Conservation (phyloP, 2,888 invertebrate genomes). For the Ischnus inquisitorius region DNA sequence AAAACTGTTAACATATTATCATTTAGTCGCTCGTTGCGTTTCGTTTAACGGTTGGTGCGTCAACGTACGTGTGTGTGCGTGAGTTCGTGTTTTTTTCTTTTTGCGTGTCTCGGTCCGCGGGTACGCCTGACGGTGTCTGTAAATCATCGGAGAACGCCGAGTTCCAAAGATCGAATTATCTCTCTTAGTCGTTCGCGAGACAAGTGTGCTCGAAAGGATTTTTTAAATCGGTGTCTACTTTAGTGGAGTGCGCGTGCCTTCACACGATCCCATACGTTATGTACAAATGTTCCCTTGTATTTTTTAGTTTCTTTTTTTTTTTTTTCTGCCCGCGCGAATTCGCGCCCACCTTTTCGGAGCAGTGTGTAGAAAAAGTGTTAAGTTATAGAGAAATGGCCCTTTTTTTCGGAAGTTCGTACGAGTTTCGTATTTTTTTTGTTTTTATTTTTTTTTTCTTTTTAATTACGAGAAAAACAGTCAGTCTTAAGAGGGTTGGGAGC, state of each 20-base stretch:
- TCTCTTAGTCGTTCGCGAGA: conserved; percentile 38
- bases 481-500: conserved; percentile 76
- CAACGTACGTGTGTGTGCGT: conserved; percentile 16
- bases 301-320: conserved; percentile 7
- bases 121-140: background rate
- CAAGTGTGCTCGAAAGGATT: conserved; percentile 63
- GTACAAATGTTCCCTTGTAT: conserved; percentile 65
- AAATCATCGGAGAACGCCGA: conserved; percentile 18
- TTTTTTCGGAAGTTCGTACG: conserved; percentile 67
- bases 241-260: conserved; percentile 20
- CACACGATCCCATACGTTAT: conserved; percentile 52
- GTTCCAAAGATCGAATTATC: conserved; percentile 15
- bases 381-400: conserved; percentile 65
- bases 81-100: conserved; percentile 12
- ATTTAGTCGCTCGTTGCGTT: conserved; percentile 33
- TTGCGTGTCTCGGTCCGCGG: background rate
- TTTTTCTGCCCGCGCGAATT: conserved; percentile 38
- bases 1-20: conserved; percentile 46
- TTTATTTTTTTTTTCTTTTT: conserved; percentile 56
- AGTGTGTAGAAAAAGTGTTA: conserved; percentile 66
- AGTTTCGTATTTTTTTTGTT: conserved; percentile 51
- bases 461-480: conserved; percentile 77
- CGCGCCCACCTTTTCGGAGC: conserved; percentile 60
- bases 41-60: conserved; percentile 23
- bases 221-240: conserved; percentile 28